Base-by-base conservation (phyloP, 2,113 vertebrate species). In the Xenopus laevis region DNA sequence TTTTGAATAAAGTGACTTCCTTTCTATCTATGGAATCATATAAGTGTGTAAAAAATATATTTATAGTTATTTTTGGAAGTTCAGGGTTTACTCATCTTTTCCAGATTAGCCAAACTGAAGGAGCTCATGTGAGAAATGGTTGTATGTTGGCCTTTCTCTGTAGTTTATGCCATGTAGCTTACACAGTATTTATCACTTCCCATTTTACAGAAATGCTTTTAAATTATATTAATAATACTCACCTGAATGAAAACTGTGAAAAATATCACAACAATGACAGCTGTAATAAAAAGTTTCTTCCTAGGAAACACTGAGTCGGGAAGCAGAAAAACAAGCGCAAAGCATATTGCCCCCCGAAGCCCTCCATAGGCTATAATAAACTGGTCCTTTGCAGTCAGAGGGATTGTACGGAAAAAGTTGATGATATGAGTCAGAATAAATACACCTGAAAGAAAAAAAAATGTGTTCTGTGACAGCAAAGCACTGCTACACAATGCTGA, bases 161-260 rank as follows among this genome's bases (percentile, higher is more conserved):
- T 40, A 40, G 33, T 40, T 40, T 40, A 40, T 40, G 33, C 33
- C 33, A 40, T 40, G 6, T 40, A 40, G 6, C 6, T 40, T 40
- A 40, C 33, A 40, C 33, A 40, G 33, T 40, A 40, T 40, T 6
- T 40, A 40, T 7, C 6, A 4, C 6, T 40, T 5, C 33, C 33
- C 8, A 40, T 40, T 40, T 40, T 40, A 40, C 33, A 7, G 33
- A 40, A 40, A 40, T 40, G 33, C 6, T 40, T 40, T 40, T 9
- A 40, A 40, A 40, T 40, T 7, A 5, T 40, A 40, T 40, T 40
- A 40, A n/a, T 55, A 1, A 5, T 7, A 71, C 83, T 79, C 82
- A 98, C 96, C 95, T 98, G 94, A 78, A 99, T 89, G 80, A 98
- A 99, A 73, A 98, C 96, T 0, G 97, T 99, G 59, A 99, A 98